These are phyloP conservation scores for Chamaedrilus cognettii DNA, from an alignment of 2,888 invertebrate species.

Conservation along the genomic window DNA sequence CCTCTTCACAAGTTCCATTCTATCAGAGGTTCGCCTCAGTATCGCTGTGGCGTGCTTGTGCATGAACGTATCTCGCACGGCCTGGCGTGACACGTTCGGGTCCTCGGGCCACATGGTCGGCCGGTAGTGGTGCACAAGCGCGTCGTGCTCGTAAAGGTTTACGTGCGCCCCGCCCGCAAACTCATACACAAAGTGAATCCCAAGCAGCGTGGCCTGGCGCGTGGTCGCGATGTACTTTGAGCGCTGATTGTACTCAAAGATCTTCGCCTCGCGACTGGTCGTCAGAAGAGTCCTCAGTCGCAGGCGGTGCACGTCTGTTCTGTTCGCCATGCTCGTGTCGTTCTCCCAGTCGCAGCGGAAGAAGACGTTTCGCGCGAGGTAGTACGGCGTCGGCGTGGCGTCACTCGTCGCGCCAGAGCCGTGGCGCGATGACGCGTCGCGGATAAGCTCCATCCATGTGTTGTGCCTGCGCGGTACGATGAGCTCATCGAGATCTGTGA, in stretches of 20 bases:
- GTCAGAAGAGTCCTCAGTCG: conserved; percentile 58
- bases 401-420: not conserved
- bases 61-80: too few relatives aligned
- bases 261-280: conserved; percentile 76
- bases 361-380: conserved; percentile 84
- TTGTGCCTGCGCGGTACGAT: conserved; percentile 27
- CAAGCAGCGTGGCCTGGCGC: conserved; percentile 6
- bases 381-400: conserved; percentile 71
- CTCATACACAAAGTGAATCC: conserved; percentile 21
- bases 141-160: too few relatives aligned
- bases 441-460: conserved; percentile 13
- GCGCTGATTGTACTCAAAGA: conserved; percentile 75
- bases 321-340: conserved; percentile 16
- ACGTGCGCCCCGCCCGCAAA: too few relatives aligned
- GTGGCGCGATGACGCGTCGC: not conserved
- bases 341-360: conserved; percentile 19
- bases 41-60: conserved; percentile 6
- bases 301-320: conserved; percentile 22
- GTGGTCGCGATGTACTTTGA: conserved; percentile 72
- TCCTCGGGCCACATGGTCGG: conserved; percentile 4
- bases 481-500: conserved; percentile 37
- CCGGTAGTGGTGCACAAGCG: conserved; percentile 21
- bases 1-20: too few relatives aligned
- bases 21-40: too few relatives aligned
- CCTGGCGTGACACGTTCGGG: too few relatives aligned